Evolutionary conservation across 2,888 invertebrate species (phyloP).

Genomic region (Atherix ibis): DNA sequence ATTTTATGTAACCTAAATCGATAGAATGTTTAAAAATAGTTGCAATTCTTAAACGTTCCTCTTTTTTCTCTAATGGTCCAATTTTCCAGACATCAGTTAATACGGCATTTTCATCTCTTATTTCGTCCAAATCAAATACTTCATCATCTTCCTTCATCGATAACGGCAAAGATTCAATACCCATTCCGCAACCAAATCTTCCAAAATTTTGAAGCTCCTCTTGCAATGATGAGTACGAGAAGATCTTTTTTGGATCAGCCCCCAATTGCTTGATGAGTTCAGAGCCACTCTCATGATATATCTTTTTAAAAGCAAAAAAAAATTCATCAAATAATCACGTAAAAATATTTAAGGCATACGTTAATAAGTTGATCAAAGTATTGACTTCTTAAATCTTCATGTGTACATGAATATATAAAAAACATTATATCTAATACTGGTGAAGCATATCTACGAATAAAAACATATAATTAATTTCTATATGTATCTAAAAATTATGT

Average conservation of each 20-base stretch:
- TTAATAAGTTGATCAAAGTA: conserved; percentile 37
- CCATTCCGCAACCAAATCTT: conserved; percentile 37
- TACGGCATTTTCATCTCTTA: conserved; percentile 19
- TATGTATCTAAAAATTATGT: too few relatives aligned
- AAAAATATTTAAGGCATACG: conserved; percentile 8
- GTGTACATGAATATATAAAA: conserved; percentile 45
- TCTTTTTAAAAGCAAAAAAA: too few relatives aligned
- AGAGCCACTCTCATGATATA: conserved; percentile 43
- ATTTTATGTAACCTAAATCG: conserved; percentile 38
- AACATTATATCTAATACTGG: conserved; percentile 44
- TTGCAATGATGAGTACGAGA: conserved; percentile 21
- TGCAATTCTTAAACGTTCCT: conserved; percentile 43
- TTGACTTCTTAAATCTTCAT: conserved; percentile 37
- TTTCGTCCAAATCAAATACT: conserved; percentile 35
- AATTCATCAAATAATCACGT: neutral
- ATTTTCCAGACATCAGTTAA: conserved; percentile 49
- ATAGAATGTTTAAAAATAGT: conserved; percentile 48
- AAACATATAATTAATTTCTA: too few relatives aligned
- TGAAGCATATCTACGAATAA: too few relatives aligned
- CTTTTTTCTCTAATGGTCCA: conserved; percentile 40
- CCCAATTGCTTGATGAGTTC: conserved; percentile 41
- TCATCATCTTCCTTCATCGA: conserved; percentile 37
- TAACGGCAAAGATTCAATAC: conserved; percentile 39
- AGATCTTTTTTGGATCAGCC: conserved; percentile 40
- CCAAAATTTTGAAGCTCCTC: conserved; percentile 34